Base-by-base conservation (phyloP, 2,113 vertebrate genomes). In the Sander vitreus region DNA sequence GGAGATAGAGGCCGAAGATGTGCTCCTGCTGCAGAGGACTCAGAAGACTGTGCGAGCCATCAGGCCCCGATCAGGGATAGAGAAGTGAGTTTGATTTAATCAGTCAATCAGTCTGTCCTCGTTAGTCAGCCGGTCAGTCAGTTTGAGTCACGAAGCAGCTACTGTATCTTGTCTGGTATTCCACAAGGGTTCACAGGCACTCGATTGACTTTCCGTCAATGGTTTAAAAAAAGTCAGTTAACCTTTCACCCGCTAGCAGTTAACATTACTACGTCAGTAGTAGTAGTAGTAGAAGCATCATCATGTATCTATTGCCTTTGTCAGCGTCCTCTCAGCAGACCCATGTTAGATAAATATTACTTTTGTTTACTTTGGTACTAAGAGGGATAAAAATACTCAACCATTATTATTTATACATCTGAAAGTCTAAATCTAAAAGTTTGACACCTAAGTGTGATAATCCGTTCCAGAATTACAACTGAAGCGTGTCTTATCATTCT, bases 31-130 rank as follows among this genome's bases (percentile, higher is more conserved):
- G 25, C 98, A 99, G 50, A 96, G 97, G 60, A 98, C 97, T 5
- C 98, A 99, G 95, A 99, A 99, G 92, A 99, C 98, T 0, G 98
- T 99, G 6, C 92, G 98, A 67, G 98, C 98, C 2, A 97, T 99
- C 13, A 96, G 97, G 27, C 98, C 98, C 1, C 97, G 97, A 27
- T 98, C 96, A 0, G 98, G 98, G 86, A 96, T 93, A 15, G 98
- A 99, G 88, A 99, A 98, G 98, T 99, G 87, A 85, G 97, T 94
- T 60, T 71, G 16, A 63, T 53, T 74, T 30, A 19, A 58, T 76
- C 76, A n/a, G 6, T 48, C 64, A 23, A 12, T 85, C 70, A 4
- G 1, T 39, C 27, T 51, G 47, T 72, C 53, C 2, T 1, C 25
- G 63, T 64, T 60, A 12, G 19, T 78, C 81, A 39, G 45, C 60